These are phyloP conservation scores for Agrochola lychnidis DNA, from an alignment of 2,888 invertebrate species.

Conservation along the genomic window DNA sequence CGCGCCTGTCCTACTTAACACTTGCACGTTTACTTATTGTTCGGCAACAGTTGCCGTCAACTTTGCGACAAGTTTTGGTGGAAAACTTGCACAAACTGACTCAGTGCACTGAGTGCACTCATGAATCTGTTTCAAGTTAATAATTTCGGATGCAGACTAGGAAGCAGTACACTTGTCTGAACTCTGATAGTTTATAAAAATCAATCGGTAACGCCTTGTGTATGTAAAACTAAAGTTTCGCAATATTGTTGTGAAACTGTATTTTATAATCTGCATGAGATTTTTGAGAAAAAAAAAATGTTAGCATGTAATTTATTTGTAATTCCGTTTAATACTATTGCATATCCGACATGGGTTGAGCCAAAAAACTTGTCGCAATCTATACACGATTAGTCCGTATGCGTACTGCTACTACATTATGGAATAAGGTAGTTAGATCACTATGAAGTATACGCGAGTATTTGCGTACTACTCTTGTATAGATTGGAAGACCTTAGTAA, in stretches of 20 bases:
- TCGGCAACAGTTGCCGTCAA: conserved; percentile 11
- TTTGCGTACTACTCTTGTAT: no score
- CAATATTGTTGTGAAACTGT: background rate
- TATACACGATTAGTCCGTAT: no score
- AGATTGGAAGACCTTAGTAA: no score
- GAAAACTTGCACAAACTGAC: conserved; percentile 19
- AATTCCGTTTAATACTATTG: no score
- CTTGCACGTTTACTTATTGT: conserved; percentile 10
- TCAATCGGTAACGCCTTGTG: background rate
- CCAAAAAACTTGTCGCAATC: no score
- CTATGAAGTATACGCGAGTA: no score
- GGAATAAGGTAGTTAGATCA: no score
- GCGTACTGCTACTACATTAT: no score
- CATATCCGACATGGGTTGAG: no score
- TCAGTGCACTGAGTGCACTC: conserved; percentile 10
- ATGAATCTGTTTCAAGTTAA: conserved; percentile 4
- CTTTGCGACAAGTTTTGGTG: conserved; percentile 5
- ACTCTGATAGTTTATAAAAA: background rate
- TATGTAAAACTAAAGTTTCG: background rate
- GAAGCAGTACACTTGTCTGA: background rate
- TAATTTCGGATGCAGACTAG: background rate
- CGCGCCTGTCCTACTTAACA: conserved; percentile 20
- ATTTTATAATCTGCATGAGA: no score
- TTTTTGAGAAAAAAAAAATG: no score
- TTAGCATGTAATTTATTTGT: no score